phyloP scores from a whole-genome alignment of 1,140 invertebrate genomes.

The Caenorhabditis tropicalis region DNA sequence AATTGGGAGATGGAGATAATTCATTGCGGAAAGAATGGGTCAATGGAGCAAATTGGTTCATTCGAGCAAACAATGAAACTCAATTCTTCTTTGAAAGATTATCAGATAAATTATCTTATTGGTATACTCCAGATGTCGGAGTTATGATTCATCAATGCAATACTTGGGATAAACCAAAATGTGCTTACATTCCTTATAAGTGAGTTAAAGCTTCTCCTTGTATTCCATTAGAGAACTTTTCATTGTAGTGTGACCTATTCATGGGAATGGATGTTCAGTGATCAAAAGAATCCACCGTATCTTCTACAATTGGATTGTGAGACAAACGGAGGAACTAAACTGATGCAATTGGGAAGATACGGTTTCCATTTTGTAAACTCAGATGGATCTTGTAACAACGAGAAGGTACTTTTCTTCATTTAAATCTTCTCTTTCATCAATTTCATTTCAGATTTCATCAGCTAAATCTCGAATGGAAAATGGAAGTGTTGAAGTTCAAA shows the following conservation, averaged over 20 bases:
- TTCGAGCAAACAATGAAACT: slow-evolving; percentile 68
- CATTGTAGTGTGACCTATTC: slow-evolving; percentile 65
- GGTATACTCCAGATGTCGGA: slow-evolving; percentile 71
- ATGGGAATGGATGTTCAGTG: slow-evolving; percentile 72
- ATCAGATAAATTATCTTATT: slow-evolving; percentile 64
- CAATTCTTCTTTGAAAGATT: slow-evolving; percentile 67
- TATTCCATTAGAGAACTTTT: not conserved
- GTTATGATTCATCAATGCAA: slow-evolving; percentile 71
- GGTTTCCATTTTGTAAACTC: slow-evolving; percentile 68
- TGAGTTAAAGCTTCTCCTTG: slow-evolving; percentile 11
- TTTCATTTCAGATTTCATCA: not conserved
- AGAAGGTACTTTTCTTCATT: slow-evolving; percentile 30
- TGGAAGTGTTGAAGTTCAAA: slow-evolving; percentile 38
- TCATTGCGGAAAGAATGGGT: slow-evolving; percentile 70
- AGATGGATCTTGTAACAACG: slow-evolving; percentile 67
- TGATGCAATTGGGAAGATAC: slow-evolving; percentile 68
- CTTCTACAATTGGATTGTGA: slow-evolving; percentile 70
- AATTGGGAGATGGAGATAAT: slow-evolving; percentile 64
- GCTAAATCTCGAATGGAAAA: slow-evolving; percentile 37
- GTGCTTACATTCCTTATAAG: slow-evolving; percentile 68
- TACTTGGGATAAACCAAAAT: slow-evolving; percentile 65
- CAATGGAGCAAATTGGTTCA: slow-evolving; percentile 70
- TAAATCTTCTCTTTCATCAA: not conserved
- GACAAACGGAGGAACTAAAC: slow-evolving; percentile 69
- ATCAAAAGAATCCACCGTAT: slow-evolving; percentile 65